Percentiles rank a stretch among this genome's conserved stretches.
These are phyloP conservation scores for Caranx melampygus DNA, from an alignment of 2,113 vertebrate species.

Conservation along the genomic window DNA sequence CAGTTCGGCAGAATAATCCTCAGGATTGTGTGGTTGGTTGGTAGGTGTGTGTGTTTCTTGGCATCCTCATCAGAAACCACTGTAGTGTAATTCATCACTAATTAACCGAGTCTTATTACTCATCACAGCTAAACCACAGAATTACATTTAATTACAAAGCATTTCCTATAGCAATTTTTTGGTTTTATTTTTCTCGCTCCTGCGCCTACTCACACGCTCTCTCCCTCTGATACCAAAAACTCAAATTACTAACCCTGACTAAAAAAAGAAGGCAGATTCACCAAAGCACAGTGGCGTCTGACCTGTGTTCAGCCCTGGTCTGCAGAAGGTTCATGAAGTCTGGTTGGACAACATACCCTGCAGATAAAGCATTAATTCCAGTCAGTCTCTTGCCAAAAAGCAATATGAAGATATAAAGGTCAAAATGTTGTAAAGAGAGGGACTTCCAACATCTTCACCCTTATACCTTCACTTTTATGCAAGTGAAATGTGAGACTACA, in stretches of 20 bases:
- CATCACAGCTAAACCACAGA: not conserved
- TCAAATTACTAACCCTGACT: not conserved
- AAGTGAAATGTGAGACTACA: not conserved
- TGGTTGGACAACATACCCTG: not conserved
- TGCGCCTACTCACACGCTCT: too few relatives aligned
- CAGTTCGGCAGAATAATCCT: not conserved
- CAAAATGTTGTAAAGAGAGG: too few relatives aligned
- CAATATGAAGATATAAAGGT: not conserved
- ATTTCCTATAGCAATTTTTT: not conserved
- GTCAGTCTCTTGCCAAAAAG: not conserved
- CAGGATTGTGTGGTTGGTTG: not conserved
- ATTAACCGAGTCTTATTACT: not conserved
- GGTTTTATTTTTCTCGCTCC: not conserved
- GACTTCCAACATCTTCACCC: too few relatives aligned
- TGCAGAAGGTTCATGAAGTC: not conserved
- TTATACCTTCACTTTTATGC: too few relatives aligned
- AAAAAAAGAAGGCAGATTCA: not conserved
- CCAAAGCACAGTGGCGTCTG: not conserved
- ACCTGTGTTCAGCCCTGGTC: not conserved
- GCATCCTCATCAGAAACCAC: constrained; percentile 8
- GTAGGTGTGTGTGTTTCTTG: not conserved
- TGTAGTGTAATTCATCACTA: constrained; percentile 11
- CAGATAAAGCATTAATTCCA: not conserved
- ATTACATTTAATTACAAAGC: not conserved
- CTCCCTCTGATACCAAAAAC: not conserved